Evolutionary conservation across 2,888 invertebrate genomes (phyloP).

Genomic region (Phasia obesa): DNA sequence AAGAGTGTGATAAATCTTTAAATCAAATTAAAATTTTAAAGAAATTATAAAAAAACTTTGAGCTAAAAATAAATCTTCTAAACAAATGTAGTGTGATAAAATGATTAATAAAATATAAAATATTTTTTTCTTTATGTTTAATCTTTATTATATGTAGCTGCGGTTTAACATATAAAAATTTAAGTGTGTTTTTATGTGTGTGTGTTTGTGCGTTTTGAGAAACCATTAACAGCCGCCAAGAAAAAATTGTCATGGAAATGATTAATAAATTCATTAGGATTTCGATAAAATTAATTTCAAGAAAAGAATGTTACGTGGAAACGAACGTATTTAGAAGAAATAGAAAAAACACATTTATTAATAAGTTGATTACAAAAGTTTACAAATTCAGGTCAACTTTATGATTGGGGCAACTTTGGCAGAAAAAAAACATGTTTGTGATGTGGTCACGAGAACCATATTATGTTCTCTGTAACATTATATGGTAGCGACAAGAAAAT

Average conservation of each 20-base stretch:
- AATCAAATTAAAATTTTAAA: slow-evolving; percentile 54
- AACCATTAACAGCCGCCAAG: slow-evolving; percentile 43
- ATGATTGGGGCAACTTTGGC: too few species aligned
- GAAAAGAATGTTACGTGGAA: neutral
- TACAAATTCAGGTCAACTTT: too few species aligned
- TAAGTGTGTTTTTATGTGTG: neutral
- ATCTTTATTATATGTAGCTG: neutral
- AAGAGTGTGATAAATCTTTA: slow-evolving; percentile 60
- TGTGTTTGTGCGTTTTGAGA: neutral
- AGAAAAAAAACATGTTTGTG: neutral
- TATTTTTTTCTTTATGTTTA: too few species aligned
- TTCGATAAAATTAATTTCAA: slow-evolving; percentile 6
- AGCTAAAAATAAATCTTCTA: slow-evolving; percentile 35
- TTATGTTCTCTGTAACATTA: too few species aligned
- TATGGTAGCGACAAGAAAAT: too few species aligned
- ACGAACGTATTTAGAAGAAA: too few species aligned
- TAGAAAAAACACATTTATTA: too few species aligned
- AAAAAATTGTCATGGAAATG: slow-evolving; percentile 46
- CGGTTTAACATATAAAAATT: slow-evolving; percentile 14
- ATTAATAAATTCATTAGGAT: slow-evolving; percentile 34
- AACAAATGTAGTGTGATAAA: slow-evolving; percentile 5
- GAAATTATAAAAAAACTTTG: slow-evolving; percentile 7
- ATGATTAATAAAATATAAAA: neutral
- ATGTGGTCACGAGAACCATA: too few species aligned
- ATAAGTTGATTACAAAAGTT: too few species aligned